Evolutionary conservation across 2,888 invertebrate genomes (phyloP), one percentile per base, ranked within the genome.

Genomic region (Leptarthrus brevirostris): DNA sequence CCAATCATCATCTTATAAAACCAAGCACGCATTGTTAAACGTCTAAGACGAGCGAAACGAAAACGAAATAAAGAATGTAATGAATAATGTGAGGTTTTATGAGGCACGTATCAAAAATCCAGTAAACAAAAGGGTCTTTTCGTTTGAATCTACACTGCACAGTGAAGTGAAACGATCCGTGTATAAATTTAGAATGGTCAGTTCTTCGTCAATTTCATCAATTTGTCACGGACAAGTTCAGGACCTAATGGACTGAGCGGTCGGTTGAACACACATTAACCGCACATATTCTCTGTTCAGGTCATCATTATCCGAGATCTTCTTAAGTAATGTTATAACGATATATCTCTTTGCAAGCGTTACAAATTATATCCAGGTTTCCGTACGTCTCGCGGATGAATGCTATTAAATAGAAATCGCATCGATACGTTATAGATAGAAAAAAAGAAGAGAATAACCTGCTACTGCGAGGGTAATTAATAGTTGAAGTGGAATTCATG

Each of bases 221-320:
- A 61, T 61, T 61, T 36, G 61, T 61, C 61, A 61, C 36, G 61
- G 61, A 61, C 36, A 61, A 61, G 14, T 61, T 61, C 4, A 36
- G 12, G 22, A 61, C 30, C 36, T 34, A 61, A 36, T 61, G 20
- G 61, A 61, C 36, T 61, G 20, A 40, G 40, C 61, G 61, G 36
- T 61, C 61, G 61, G 36, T 40, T 61, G 61, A 61, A 12, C 36
- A 40, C 12, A 53, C 22, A 53, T 8, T 16, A 53, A 20, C 18
- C 53, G 16, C 53, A 53, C 20, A 54, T 20, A 54, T 20, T 1
- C 30, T n/a, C 30, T 20, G 24, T 34, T 10, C 58, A 16, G 58
- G 58, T 34, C 34, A 58, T 58, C 30, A 58, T 58, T 58, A 58
- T 58, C 34, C n/a, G n/a, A 58, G 14, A 14, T 14, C 14, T n/a